Evolutionary conservation across 2,113 vertebrate species (phyloP), one percentile per base, ranked within the genome.

Genomic region (Phaethornis superciliosus): DNA sequence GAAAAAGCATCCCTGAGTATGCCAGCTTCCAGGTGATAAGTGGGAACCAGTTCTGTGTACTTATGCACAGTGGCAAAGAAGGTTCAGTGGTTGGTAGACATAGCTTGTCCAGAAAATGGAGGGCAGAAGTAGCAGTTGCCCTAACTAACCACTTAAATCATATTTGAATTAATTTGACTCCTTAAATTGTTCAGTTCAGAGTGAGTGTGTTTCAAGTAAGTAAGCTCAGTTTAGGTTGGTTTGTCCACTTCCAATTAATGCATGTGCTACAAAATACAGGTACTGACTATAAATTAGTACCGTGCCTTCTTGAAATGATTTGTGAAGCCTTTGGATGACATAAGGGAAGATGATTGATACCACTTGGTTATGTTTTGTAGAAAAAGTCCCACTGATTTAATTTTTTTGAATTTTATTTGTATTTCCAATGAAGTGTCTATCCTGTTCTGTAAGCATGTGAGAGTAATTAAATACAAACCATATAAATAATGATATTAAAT

Each of bases 151-250:
- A 46, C 40, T 1, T 12, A 19, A n/a, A 68, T 22, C 15, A 4
- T 6, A 15, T 21, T 17, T 56, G 26, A 24, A 51, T 51, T 12
- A 20, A 58, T 81, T 63, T 81, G 20, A 33, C 42, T 51, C 12
- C 2, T 24, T 24, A 27, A 15, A 3, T 44, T 24, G 47, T 68
- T 84, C 19, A 28, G 0, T 35, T 42, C 17, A 2, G 15, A 18
- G 37, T 22, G 40, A 10, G 20, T 7, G 0, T 24, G 47, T 55
- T 74, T 49, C 58, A 59, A 15, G 44, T 21, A 54, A 35, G 7
- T 52, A 4, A 20, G 52, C 23, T 59, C 32, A 54, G 19, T 24
- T 35, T 17, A 20, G 33, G 19, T 21, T 47, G 46, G 46, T 19
- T 47, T 47, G 46, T 9, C 35, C 14, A 10, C 49, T 74, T 55